These are phyloP conservation scores for Rachycentron canadum DNA, from an alignment of 2,797 vertebrate genomes.

Conservation along the genomic window DNA sequence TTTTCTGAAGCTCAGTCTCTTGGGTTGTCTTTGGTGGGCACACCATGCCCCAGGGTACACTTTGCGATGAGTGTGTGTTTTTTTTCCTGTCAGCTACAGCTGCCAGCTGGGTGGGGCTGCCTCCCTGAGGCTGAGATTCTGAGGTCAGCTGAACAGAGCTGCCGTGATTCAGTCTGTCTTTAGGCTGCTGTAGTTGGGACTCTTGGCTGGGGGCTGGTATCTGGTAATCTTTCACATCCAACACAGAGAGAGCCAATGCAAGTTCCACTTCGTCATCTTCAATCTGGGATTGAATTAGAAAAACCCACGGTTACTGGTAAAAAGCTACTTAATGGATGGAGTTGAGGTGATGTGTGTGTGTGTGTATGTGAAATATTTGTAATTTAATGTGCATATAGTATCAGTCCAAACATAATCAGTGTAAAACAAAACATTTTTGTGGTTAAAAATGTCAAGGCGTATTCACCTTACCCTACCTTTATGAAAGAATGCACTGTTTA, in stretches of 20 bases:
- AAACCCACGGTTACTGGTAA: conserved; percentile 15
- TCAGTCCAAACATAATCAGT: neutral
- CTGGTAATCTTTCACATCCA: conserved; percentile 61
- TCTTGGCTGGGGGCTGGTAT: conserved; percentile 23
- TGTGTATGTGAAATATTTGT: neutral
- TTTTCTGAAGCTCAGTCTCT: conserved; percentile 26
- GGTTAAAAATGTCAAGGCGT: neutral
- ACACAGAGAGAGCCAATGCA: conserved; percentile 71
- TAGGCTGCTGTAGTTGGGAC: neutral
- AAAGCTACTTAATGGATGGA: neutral
- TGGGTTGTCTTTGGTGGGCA: neutral
- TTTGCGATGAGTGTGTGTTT: neutral
- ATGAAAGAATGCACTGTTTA: neutral
- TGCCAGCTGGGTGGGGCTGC: conserved; percentile 21
- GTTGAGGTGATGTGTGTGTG: too few species aligned
- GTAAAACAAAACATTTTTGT: neutral
- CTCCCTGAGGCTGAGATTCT: conserved; percentile 12
- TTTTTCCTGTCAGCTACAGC: conserved; percentile 6
- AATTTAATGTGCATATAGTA: neutral
- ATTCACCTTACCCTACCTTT: neutral
- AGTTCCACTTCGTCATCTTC: conserved; percentile 78
- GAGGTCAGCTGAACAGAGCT: conserved; percentile 11
- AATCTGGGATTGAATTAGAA: conserved; percentile 56
- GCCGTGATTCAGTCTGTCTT: neutral
- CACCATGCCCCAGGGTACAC: conserved; percentile 16